A percentile compares a stretch with the other conserved stretches of the same genome.
Evolutionary conservation across 1,140 invertebrate species (phyloP).

Genomic region (Drosophila rufa): DNA sequence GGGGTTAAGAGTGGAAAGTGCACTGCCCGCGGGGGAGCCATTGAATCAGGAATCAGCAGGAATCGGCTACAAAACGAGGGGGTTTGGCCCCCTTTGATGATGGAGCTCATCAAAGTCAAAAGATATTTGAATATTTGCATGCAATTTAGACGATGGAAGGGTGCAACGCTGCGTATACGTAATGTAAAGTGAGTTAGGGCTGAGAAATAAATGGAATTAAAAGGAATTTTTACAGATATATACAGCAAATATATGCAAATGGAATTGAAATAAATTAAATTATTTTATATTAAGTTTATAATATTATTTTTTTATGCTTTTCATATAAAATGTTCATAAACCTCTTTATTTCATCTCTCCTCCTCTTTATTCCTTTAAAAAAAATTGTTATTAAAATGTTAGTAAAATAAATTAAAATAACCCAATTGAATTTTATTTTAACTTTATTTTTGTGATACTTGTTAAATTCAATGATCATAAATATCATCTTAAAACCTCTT

Average conservation of each 20-base stretch:
- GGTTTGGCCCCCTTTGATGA: constrained; percentile 9
- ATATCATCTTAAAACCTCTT: no score
- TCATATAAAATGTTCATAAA: no score
- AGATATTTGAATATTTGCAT: constrained; percentile 25
- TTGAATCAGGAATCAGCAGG: constrained; percentile 4
- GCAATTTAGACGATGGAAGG: constrained; percentile 5
- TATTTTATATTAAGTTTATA: no score
- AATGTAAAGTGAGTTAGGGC: background rate
- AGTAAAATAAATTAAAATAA: no score
- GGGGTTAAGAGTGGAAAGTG: constrained; percentile 26
- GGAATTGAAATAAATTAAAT: background rate
- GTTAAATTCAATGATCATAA: no score
- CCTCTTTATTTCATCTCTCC: no score
- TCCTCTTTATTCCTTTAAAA: no score
- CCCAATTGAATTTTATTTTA: no score
- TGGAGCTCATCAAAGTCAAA: constrained; percentile 35
- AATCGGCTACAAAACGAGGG: background rate
- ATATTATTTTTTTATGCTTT: no score
- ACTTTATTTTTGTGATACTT: no score
- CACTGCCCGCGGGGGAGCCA: constrained; percentile 17
- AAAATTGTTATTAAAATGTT: no score
- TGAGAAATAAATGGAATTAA: background rate
- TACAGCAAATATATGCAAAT: background rate
- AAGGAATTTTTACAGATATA: no score
- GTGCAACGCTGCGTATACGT: constrained; percentile 5